These are phyloP conservation scores for Aphelenchoides besseyi DNA, from an alignment of 1,140 invertebrate genomes.

Conservation along the genomic window DNA sequence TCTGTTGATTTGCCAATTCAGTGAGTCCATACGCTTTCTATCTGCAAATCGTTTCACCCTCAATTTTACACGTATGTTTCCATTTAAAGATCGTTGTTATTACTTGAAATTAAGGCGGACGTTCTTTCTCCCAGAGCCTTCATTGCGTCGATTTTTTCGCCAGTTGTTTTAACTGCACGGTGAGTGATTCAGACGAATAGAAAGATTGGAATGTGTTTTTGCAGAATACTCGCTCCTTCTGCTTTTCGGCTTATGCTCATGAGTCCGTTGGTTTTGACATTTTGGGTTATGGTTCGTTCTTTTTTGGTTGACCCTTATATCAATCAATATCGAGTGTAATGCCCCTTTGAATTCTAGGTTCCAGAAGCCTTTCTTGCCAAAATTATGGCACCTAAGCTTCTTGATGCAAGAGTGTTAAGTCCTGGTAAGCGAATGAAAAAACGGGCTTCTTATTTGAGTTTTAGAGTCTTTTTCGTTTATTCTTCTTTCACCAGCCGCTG, in stretches of 20 bases:
- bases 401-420: background rate
- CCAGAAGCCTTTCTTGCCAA: constrained; percentile 20
- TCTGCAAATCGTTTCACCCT: constrained; percentile 15
- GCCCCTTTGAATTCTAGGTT: background rate
- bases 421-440: constrained; percentile 7
- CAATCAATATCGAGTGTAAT: no score
- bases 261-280: background rate
- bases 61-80: background rate
- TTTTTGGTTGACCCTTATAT: no score
- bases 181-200: background rate
- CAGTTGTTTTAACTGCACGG: constrained; percentile 10
- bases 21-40: constrained; percentile 20
- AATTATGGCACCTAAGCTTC: constrained; percentile 15
- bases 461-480: constrained; percentile 16
- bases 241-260: constrained; percentile 21
- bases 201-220: background rate
- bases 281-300: constrained; percentile 5
- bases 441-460: background rate
- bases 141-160: constrained; percentile 18
- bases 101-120: constrained; percentile 13
- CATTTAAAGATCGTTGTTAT: background rate
- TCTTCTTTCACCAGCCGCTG: constrained; percentile 3
- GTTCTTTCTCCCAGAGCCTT: constrained; percentile 12
- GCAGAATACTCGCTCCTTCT: constrained; percentile 15
- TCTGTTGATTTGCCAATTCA: background rate